Conservation (phyloP, 2,113 vertebrate species). For the Theropithecus gelada region DNA sequence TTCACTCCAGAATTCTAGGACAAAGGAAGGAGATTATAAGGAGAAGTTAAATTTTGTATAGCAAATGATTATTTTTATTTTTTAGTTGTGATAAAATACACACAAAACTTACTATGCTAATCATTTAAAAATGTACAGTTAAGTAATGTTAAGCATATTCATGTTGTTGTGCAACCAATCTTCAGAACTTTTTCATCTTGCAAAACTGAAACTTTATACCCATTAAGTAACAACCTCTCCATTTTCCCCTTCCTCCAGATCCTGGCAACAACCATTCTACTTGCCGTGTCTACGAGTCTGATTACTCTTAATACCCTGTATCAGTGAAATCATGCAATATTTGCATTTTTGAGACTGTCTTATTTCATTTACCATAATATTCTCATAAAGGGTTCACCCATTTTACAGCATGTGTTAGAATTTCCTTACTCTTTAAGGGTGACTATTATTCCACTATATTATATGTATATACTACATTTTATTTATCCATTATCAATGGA, state of each 20-base stretch:
- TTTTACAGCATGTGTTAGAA: background rate
- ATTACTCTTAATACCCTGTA: background rate
- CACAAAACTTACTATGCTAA: background rate
- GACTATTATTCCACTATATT: background rate
- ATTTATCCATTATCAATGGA: background rate
- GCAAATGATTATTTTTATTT: background rate
- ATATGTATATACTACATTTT: background rate
- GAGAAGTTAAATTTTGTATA: background rate
- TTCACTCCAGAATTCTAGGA: background rate
- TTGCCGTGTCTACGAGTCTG: background rate
- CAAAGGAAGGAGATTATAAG: background rate
- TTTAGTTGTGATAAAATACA: background rate
- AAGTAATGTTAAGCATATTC: background rate
- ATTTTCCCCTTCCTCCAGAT: background rate
- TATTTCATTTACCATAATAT: slow-evolving; percentile 20
- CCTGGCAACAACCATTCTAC: background rate
- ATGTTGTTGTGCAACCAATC: background rate
- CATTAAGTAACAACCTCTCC: background rate
- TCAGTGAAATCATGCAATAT: background rate
- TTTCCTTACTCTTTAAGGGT: background rate
- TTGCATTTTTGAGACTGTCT: background rate
- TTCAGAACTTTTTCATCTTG: background rate
- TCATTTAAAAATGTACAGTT: background rate
- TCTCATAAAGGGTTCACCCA: background rate
- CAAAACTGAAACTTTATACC: background rate